Conservation (phyloP, 2,797 vertebrate species). For the Cryptoprocta ferox region DNA sequence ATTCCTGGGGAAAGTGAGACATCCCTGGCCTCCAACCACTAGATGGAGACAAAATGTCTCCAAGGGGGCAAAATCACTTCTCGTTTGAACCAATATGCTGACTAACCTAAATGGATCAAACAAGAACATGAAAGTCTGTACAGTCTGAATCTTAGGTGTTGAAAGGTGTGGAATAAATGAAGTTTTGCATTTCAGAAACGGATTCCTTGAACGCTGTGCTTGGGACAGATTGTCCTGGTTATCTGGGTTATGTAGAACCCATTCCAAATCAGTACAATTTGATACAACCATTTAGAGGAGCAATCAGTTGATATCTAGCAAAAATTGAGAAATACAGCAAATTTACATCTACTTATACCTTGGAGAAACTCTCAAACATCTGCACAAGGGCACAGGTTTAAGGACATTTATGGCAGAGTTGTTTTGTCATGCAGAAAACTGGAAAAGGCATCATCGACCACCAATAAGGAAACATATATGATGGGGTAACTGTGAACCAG, state of each 20-base stretch:
- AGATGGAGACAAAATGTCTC: background rate
- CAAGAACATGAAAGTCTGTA: background rate
- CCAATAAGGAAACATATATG: background rate
- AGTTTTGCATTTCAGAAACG: slow-evolving; percentile 1
- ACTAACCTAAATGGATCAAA: background rate
- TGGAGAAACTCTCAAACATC: background rate
- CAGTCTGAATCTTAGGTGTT: background rate
- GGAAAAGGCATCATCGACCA: background rate
- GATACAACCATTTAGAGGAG: background rate
- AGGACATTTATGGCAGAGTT: background rate
- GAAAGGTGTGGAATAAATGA: background rate
- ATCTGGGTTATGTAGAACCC: background rate
- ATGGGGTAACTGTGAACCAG: background rate
- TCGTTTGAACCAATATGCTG: background rate
- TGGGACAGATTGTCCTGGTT: slow-evolving; percentile 29
- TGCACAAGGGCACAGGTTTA: background rate
- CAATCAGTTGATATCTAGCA: slow-evolving; percentile 22
- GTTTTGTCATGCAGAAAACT: slow-evolving; percentile 26
- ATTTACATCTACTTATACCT: background rate
- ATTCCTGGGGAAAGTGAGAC: background rate
- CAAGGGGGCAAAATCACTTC: background rate
- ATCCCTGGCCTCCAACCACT: background rate
- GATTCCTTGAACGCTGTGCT: background rate
- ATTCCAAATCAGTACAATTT: slow-evolving; percentile 19
- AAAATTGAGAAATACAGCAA: slow-evolving; percentile 25